Evolutionary conservation across 2,113 vertebrate species (phyloP).

Genomic region (Megaceryle torquata): DNA sequence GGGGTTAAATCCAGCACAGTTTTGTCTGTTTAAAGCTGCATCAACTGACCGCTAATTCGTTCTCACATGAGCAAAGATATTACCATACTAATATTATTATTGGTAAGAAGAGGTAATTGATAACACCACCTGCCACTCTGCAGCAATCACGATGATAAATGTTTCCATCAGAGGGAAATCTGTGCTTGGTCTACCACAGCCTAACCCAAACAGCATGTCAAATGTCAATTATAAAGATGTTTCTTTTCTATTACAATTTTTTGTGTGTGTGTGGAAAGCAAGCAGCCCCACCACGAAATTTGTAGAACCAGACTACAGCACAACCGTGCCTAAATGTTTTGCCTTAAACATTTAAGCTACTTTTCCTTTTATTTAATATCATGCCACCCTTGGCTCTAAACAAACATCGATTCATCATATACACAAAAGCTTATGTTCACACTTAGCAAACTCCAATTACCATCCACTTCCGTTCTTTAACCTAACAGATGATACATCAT

Average conservation of each 20-base stretch:
- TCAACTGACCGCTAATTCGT: constrained; percentile 69
- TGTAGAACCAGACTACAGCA: neutral
- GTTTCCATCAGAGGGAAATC: constrained; percentile 81
- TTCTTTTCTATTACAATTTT: constrained; percentile 67
- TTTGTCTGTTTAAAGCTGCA: constrained; percentile 50
- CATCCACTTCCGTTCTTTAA: neutral
- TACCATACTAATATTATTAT: constrained; percentile 85
- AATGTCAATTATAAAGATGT: constrained; percentile 82
- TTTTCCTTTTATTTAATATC: constrained; percentile 20
- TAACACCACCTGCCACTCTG: constrained; percentile 82
- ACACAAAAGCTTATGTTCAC: neutral
- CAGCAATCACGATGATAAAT: constrained; percentile 82
- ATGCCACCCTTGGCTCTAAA: neutral
- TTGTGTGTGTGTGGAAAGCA: neutral
- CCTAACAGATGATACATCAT: neutral
- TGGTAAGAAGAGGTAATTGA: constrained; percentile 82
- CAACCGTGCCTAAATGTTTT: neutral
- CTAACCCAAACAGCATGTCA: constrained; percentile 77
- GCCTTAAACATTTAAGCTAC: neutral
- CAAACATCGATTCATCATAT: neutral
- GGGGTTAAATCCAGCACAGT: constrained; percentile 38
- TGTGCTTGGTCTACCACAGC: constrained; percentile 76
- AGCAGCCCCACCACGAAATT: neutral
- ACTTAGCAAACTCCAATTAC: neutral
- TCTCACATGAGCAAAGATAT: constrained; percentile 76